Evolutionary conservation across 2,113 vertebrate species (phyloP), one percentile per base, ranked within the genome.

Genomic region (Cromileptes altivelis): DNA sequence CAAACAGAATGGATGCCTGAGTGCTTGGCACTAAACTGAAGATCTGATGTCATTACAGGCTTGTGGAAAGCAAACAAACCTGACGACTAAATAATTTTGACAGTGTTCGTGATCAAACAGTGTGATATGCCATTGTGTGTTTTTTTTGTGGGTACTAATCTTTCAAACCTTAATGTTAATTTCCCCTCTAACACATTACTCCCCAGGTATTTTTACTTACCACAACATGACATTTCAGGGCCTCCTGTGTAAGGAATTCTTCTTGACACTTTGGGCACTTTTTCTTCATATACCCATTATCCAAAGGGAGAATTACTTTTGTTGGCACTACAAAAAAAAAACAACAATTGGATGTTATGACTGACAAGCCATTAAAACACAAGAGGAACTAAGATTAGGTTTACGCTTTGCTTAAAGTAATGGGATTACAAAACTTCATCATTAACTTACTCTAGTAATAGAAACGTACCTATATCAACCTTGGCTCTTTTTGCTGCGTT

Each of bases 241-340:
- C 94, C 82, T 97, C 97, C 83, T 96, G 91, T 87, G 97, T 95
- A 76, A 95, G 94, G 85, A 99, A 97, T 78, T 97, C 96, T 92
- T 97, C 96, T 85, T 96, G 96, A 92, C 98, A 99, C 70, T 97
- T 97, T 4, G 96, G 96, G 92, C 98, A 99, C 76, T 97, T 97
- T 88, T 93, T 96, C 90, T 96, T 96, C 63, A 96, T 92, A 64
- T 93, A 93, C 76, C 97, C 97, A 89, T 97, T 97, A 93, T 98
- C 97, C 91, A 96, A 86, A 94, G 87, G 11, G 86, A 88, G 81
- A 0, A 33, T 40, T 18, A 70, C 23, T 56, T 90, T 90, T 57
- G 67, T 23, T 0, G 74, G 42, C 19, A 27, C 85, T 86, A 70
- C 55, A 76, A 45, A 85, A 45, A 85, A 84, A 80, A n/a, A n/a